A percentile compares a stretch with the other conserved stretches of the same genome.
These are phyloP conservation scores for Heteropelma amictum DNA, from an alignment of 2,888 invertebrate species.

Conservation along the genomic window DNA sequence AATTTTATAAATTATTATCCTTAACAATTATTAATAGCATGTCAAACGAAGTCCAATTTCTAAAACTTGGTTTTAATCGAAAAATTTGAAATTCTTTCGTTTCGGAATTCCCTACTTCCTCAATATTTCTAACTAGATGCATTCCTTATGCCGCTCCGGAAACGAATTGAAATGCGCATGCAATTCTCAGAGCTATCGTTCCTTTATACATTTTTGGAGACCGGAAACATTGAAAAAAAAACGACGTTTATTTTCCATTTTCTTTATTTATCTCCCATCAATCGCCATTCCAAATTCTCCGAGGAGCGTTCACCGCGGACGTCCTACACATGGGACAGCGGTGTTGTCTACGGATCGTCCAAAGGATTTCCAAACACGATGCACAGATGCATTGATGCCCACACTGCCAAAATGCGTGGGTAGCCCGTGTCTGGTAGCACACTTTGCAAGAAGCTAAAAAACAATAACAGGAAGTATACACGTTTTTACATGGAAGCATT, in stretches of 20 bases:
- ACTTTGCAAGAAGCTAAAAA: background rate
- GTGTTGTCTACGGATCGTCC: background rate
- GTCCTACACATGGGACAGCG: background rate
- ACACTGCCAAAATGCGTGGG: background rate
- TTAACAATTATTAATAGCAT: no score
- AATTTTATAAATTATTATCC: no score
- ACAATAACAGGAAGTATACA: conserved; percentile 9
- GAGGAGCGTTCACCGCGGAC: background rate
- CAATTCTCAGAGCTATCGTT: background rate
- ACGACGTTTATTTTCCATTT: background rate
- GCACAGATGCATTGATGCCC: no score
- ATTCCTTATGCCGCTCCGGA: background rate
- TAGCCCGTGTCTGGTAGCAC: background rate
- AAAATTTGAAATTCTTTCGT: no score
- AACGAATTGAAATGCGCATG: background rate
- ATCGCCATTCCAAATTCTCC: background rate
- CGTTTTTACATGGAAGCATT: background rate
- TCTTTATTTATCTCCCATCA: background rate
- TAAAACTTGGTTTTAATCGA: no score
- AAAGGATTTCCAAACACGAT: background rate
- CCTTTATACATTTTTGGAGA: background rate
- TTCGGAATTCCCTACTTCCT: no score
- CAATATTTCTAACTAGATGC: background rate
- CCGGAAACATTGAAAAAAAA: background rate
- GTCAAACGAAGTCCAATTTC: no score